Base-by-base conservation (phyloP, 2,888 invertebrate genomes). In the Quadriops clusia region DNA sequence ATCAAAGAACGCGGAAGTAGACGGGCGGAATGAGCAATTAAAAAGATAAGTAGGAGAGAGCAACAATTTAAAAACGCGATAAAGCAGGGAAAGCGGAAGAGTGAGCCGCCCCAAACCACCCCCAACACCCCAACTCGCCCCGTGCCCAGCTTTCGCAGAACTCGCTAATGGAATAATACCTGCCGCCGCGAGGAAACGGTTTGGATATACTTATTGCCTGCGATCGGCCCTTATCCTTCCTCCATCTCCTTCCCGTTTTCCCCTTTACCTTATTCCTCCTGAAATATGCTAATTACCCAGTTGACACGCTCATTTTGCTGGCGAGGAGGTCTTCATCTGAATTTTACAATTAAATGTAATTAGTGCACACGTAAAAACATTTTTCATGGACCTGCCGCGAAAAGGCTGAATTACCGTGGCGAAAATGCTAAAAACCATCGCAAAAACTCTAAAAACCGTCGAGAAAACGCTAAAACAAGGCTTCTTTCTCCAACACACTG, bases 211-310 rank as follows among this genome's bases (percentile, higher is more conserved):
- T 15, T 6, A 17, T 26, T 26, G 17, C 15, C 26, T 14, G 23
- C 24, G 32, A 31, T 29, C 23, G 34, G 36, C 37, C 34, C 37
- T 16, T 26, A 16, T 26, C 10, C 15, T 16, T n/a, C 10, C 7
- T 17, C 30, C 26, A 29, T 37, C 37, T 37, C 36, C 33, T 30
- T 31, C 32, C 34, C 32, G 34, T 30, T 31, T 23, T 15, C 23
- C 33, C 33, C 38, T 41, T 39, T n/a, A n/a, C n/a, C n/a, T n/a
- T n/a, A n/a, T n/a, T 29, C 37, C 39, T 39, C 41, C 44, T 50
- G 45, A 53, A 52, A 50, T 53, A 53, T 51, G 50, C 49, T 55
- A 51, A 54, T 54, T 51, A 47, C 46, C 41, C 38, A 41, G 47
- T n/a, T n/a, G n/a, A n/a, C n/a, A n/a, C n/a, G n/a, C n/a, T n/a